phyloP scores from a whole-genome alignment of 37 sponge, comb jelly and placozoan genomes.

The Spongilla lacustris region DNA sequence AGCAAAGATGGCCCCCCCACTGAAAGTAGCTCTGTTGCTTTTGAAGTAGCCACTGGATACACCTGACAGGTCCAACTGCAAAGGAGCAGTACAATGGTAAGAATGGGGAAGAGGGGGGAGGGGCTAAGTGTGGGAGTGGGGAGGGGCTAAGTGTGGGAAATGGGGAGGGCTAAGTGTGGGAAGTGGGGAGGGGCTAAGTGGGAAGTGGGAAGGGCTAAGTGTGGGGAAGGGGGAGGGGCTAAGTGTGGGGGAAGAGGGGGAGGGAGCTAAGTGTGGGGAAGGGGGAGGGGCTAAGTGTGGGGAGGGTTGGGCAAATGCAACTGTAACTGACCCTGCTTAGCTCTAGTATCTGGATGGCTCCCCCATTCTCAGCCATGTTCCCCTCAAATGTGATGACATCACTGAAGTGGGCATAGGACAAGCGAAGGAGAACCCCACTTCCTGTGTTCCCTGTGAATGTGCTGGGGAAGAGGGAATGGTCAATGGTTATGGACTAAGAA shows the following conservation, averaged over 20 bases:
- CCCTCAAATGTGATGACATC: conserved; percentile 30
- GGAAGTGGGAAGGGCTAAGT: no score
- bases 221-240: no score
- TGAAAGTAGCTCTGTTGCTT: conserved; percentile 46
- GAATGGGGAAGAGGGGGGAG: no score
- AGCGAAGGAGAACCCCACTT: conserved; percentile 56
- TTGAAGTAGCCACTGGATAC: conserved; percentile 27
- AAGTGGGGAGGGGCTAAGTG: no score
- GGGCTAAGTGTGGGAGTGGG: no score
- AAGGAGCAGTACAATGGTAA: no score
- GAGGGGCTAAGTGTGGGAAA: no score
- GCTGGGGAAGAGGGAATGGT: conserved; percentile 37
- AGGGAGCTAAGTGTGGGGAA: neutral
- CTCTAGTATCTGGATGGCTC: conserved; percentile 50
- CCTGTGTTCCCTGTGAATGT: conserved; percentile 45
- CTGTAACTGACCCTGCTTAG: conserved; percentile 36
- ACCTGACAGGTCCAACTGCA: conserved; percentile 50
- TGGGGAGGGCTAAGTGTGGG: no score
- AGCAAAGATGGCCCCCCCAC: conserved; percentile 75
- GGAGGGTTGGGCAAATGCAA: neutral
- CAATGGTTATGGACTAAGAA: no score
- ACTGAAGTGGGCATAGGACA: conserved; percentile 20
- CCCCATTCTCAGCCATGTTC: conserved; percentile 63
- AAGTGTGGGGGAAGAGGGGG: neutral
- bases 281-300: neutral